Evolutionary conservation across 2,113 vertebrate species (phyloP).

Genomic region (Amphiprion ocellaris): DNA sequence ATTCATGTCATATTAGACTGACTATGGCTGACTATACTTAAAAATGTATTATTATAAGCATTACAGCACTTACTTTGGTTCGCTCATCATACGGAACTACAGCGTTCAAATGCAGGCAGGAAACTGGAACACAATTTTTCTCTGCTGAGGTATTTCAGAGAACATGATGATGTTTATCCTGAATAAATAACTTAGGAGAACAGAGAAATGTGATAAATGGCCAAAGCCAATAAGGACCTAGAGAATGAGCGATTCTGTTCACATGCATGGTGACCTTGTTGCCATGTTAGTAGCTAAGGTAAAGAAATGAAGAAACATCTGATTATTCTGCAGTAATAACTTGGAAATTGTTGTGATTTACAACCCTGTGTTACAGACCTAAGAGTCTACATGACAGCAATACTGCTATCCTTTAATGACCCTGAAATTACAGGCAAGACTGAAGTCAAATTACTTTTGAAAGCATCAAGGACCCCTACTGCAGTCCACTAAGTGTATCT

Average conservation of each 20-base stretch:
- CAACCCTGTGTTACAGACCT: not conserved
- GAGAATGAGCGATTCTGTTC: too few relatives aligned
- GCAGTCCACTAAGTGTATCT: conserved; percentile 19
- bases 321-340: not conserved
- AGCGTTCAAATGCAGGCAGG: too few relatives aligned
- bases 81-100: too few relatives aligned
- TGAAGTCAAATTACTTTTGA: conserved; percentile 13
- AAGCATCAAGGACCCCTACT: conserved; percentile 1
- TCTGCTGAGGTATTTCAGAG: not conserved
- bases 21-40: not conserved
- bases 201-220: too few relatives aligned
- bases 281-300: too few relatives aligned
- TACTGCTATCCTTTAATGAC: conserved; percentile 22
- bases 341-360: not conserved
- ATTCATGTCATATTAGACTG: not conserved
- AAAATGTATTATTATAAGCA: not conserved
- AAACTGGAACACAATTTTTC: not conserved
- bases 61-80: not conserved
- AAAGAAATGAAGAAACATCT: not conserved
- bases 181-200: not conserved
- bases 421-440: conserved; percentile 8
- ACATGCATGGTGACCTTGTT: too few relatives aligned
- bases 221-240: too few relatives aligned
- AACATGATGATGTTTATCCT: too few relatives aligned
- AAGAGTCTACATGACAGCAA: not conserved